Base-by-base conservation (phyloP, 2,113 vertebrate genomes). In the Leptobrachium leishanense region DNA sequence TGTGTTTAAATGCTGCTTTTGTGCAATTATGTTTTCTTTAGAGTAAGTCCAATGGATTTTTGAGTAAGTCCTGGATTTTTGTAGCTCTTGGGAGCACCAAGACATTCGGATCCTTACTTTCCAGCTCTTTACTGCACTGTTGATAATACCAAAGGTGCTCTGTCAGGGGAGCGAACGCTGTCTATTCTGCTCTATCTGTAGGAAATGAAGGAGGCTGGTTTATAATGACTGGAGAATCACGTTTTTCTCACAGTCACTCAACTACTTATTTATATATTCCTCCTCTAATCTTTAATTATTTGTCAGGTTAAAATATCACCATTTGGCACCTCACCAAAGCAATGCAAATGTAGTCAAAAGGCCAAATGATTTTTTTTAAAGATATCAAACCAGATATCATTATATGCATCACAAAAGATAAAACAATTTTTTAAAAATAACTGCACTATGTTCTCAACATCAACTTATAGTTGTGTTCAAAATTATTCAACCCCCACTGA, bases 261-360 rank as follows among this genome's bases (percentile, higher is more conserved):
- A 65, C 65, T 44, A 54, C 46, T 50, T 72, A 13, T n/a, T 75
- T 31, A 15, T 12, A 12, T 31, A 73, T 39, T 15, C 46, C 67
- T 59, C 13, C 40, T 74, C 71, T 73, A 79, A 79, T 73, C 2
- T 31, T 67, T 73, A 66, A 67, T 67, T 67, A 43, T 40, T 31
- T 43, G 40, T 46, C 70, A 59, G 71, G 77, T 74, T 80, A 80
- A 80, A 66, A 68, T 31, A 57, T 76, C 40, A 76, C 75, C 43
- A 44, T 65, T 31, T 75, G 74, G 15, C 46, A 68, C 8, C 2
- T 55, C 53, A 10, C 63, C 57, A 9, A 9, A 9, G n/a, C 2
- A 62, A 62, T 77, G 10, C 41, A 43, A n/a, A 77, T 59, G 43
- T 44, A 69, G 75, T 39, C 50, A 69, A 77, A 77, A 69, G 65